Base-by-base conservation (phyloP, 2,888 invertebrate species). In the Tetragonula carbonaria region DNA sequence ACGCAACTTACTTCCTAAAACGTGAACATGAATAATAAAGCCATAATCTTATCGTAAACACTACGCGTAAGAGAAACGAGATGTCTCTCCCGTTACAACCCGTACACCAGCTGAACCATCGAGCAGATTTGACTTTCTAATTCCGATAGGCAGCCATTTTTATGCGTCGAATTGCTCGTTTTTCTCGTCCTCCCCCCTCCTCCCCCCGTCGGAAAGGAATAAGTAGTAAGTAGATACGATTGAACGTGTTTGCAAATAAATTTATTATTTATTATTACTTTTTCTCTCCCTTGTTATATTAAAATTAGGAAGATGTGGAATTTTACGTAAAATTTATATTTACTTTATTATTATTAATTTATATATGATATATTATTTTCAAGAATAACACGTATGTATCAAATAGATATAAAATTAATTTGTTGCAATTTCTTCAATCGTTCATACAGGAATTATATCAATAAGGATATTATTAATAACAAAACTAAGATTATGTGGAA, bases 51-150 rank as follows among this genome's bases (percentile, higher is more conserved):
- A 78, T 78, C 74, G 63, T 70, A 55, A n/a, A 67, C 51, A 53
- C 55, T n/a, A 21, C 55, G 70, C 65, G 57, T 74, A 57, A 78
- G 62, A 81, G 28, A 57, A 55, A 78, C 74, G 45, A 59, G 62
- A 51, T 68, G 55, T 75, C 50, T 62, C 33, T 59, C 16, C 59
- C 8, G 8, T n/a, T 67, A 13, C 45, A 38, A n/a, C 57, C 68
- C 21, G 38, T 38, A 65, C 5, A 33, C 21, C 23, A 68, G 23
- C 18, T 50, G 62, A 66, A 51, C 50, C 33, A 38, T 72, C 62
- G 50, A 28, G 75, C 63, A 70, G 59, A 82, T 82, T 80, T 80
- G 80, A 75, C 80, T 82, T 80, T 75, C 72, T 80, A 80, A 82
- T 75, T 80, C 75, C 51, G 18, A 55, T 59, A 55, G 67, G n/a